Conservation (phyloP, 2,888 invertebrate genomes). For the Agrochola macilenta region DNA sequence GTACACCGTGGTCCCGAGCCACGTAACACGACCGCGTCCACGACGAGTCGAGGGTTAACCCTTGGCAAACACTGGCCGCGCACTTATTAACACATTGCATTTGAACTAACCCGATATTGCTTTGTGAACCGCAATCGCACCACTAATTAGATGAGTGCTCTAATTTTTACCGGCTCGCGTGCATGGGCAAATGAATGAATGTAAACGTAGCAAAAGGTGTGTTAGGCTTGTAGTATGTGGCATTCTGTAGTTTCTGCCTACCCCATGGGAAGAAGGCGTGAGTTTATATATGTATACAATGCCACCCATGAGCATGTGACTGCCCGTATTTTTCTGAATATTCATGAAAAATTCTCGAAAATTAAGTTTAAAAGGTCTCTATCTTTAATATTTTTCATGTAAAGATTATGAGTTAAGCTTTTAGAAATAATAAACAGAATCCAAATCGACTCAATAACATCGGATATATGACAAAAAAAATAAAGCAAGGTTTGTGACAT, state of each 20-base stretch:
- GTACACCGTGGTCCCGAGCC: slow-evolving; percentile 61
- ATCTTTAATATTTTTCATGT: too few species aligned
- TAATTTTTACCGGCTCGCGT: slow-evolving; percentile 9
- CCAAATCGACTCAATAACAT: too few species aligned
- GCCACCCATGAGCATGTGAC: too few species aligned
- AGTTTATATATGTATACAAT: neutral
- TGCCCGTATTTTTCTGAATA: too few species aligned
- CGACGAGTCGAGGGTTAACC: slow-evolving; percentile 59
- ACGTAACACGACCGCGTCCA: slow-evolving; percentile 52
- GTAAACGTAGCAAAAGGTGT: neutral
- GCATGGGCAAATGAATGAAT: too few species aligned
- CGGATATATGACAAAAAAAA: too few species aligned
- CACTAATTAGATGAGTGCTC: slow-evolving; percentile 30
- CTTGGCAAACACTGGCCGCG: slow-evolving; percentile 70
- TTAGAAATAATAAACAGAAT: too few species aligned
- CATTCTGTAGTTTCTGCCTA: neutral
- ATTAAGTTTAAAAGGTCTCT: too few species aligned
- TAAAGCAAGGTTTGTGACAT: too few species aligned
- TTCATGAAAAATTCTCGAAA: too few species aligned
- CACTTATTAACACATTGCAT: slow-evolving; percentile 71
- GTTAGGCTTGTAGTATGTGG: too few species aligned
- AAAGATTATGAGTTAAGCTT: too few species aligned
- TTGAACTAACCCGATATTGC: slow-evolving; percentile 44
- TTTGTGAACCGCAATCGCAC: slow-evolving; percentile 50
- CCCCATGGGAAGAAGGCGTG: neutral